These are phyloP conservation scores for Chelonus formosanus DNA, from an alignment of 2,888 invertebrate genomes.

Conservation along the genomic window DNA sequence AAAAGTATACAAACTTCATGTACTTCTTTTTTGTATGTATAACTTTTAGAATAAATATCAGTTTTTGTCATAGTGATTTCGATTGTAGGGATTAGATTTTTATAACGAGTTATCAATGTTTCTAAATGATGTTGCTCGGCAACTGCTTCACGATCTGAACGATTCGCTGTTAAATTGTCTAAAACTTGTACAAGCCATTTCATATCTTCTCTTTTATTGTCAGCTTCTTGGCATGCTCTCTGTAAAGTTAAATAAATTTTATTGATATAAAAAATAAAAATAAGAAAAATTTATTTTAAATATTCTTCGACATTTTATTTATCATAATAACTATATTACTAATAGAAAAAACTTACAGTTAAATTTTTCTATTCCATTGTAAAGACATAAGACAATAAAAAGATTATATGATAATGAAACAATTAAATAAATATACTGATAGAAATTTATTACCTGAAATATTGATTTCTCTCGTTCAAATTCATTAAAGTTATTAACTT, in stretches of 20 bases:
- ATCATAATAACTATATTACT: too few relatives aligned
- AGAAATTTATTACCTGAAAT: constrained; percentile 77
- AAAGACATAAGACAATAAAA: constrained; percentile 42
- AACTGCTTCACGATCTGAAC: constrained; percentile 81
- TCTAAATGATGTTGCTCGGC: constrained; percentile 85
- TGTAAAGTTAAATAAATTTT: constrained; percentile 58
- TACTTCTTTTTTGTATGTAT: constrained; percentile 89
- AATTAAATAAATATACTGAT: neutral
- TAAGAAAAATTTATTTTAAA: constrained; percentile 12
- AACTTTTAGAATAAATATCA: constrained; percentile 90
- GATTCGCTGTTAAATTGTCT: constrained; percentile 84
- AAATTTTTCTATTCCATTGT: constrained; percentile 53
- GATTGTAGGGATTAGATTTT: constrained; percentile 89
- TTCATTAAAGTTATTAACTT: constrained; percentile 86
- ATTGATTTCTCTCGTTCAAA: constrained; percentile 89
- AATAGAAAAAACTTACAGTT: constrained; percentile 52
- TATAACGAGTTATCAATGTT: constrained; percentile 84
- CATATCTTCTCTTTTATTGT: constrained; percentile 90
- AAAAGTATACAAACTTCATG: constrained; percentile 84
- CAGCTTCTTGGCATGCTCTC: constrained; percentile 91
- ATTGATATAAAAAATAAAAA: constrained; percentile 1
- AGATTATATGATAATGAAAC: constrained; percentile 26
- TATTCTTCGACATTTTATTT: too few relatives aligned
- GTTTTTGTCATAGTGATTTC: constrained; percentile 94
- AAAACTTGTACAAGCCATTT: constrained; percentile 93